Base-by-base conservation (phyloP, 2,113 vertebrate genomes). In the Gulo gulo region DNA sequence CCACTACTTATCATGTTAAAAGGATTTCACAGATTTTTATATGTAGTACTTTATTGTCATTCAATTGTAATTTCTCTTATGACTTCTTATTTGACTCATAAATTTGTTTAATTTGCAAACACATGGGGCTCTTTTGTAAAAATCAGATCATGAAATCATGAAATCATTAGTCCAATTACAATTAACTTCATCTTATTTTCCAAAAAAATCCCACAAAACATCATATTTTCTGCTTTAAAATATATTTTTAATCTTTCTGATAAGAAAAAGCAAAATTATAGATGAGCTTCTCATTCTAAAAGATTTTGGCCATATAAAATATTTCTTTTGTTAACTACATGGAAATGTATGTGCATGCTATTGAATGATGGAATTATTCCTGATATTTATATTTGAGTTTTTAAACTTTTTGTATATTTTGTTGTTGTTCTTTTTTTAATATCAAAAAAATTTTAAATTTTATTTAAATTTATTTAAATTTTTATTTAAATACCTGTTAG, bases 11-110 rank as follows among this genome's bases (percentile, higher is more conserved):
- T 20, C 14, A 61, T 11, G 79, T 93, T 83, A 87, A 55, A 95
- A 95, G 21, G 63, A 90, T 86, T 82, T 89, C 39, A 80, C 45
- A 86, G 20, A 24, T 71, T 88, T 90, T 89, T 95, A 31, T 88
- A 26, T 88, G 21, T 95, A 90, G 9, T 87, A 31, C 85, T 88
- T 97, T 96, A 96, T 88, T 83, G 39, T 71, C 29, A 96, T 96
- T 91, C 23, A 95, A 26, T 74, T 88, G 55, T 86, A 76, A 55
- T 93, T 82, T 90, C 36, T 50, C 16, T 86, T n/a, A 81, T 79
- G n/a, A 73, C 74, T 94, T 89, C 18, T 82, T 55, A 71, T 82
- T 63, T 65, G 65, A 94, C 47, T 87, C 61, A 79, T 79, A 61
- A 80, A 6, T 45, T 45, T 89, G 59, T 91, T 39, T 6, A 85